Evolutionary conservation across 2,113 vertebrate species (phyloP).

Genomic region (Silurus meridionalis): DNA sequence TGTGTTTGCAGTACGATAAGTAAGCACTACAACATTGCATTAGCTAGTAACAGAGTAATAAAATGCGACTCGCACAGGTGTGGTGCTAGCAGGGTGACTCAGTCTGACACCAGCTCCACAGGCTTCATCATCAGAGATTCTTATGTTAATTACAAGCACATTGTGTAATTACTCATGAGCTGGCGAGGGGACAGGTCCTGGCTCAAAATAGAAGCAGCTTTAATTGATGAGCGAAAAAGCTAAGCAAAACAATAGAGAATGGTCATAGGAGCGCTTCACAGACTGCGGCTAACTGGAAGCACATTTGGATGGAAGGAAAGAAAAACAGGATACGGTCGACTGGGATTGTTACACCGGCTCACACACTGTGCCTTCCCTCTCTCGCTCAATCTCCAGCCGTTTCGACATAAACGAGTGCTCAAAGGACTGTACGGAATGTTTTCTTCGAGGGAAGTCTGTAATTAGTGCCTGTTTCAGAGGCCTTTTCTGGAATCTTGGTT

Average conservation of each 20-base stretch:
- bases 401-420: conserved; percentile 38
- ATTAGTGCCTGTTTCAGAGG: conserved; percentile 60
- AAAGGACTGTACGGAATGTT: conserved; percentile 32
- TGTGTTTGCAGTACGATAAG: background rate
- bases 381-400: conserved; percentile 19
- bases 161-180: conserved; percentile 68
- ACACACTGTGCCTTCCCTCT: conserved; percentile 1
- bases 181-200: conserved; percentile 48
- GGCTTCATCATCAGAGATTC: conserved; percentile 64
- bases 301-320: conserved; percentile 48
- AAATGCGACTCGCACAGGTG: conserved; percentile 47
- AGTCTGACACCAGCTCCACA: conserved; percentile 46
- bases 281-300: conserved; percentile 60
- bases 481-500: conserved; percentile 42
- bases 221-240: conserved; percentile 45
- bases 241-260: conserved; percentile 49
- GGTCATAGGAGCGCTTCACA: conserved; percentile 45
- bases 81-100: conserved; percentile 52
- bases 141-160: conserved; percentile 70
- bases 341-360: conserved; percentile 27
- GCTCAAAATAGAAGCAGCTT: conserved; percentile 54
- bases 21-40: background rate
- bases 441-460: conserved; percentile 59
- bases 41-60: background rate
- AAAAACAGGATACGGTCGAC: conserved; percentile 61